phyloP scores from a whole-genome alignment of 2,113 vertebrate species.

The Pampusana beccarii region DNA sequence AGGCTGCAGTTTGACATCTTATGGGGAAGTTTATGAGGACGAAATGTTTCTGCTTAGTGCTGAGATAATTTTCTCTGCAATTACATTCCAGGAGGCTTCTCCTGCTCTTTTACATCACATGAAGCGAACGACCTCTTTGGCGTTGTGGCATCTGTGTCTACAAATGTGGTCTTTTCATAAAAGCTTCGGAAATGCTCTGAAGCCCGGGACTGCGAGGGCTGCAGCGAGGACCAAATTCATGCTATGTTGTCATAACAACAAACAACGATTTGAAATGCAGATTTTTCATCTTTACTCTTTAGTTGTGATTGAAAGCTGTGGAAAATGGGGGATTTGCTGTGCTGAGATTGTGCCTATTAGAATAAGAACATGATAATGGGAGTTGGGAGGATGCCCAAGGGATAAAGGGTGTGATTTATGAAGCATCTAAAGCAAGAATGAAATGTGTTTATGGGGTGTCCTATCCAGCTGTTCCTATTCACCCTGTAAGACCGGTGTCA shows the following conservation, averaged over 20 bases:
- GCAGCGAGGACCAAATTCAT: constrained; percentile 7
- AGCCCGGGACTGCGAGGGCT: not conserved
- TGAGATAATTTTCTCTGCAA: not conserved
- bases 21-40: not conserved
- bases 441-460: constrained; percentile 1
- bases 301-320: constrained; percentile 41
- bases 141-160: not conserved
- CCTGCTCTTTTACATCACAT: not conserved
- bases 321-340: constrained; percentile 55
- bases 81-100: not conserved
- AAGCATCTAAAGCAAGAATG: constrained; percentile 35
- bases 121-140: not conserved
- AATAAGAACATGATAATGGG: constrained; percentile 49
- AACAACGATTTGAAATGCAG: constrained; percentile 75
- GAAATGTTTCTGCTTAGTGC: not conserved
- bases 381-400: constrained; percentile 45
- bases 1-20: not conserved
- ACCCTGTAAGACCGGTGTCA: not conserved
- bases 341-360: constrained; percentile 24
- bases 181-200: constrained; percentile 4
- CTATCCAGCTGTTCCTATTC: constrained; percentile 2
- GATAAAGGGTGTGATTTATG: constrained; percentile 41
- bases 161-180: not conserved
- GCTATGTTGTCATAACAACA: constrained; percentile 80
- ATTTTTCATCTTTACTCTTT: constrained; percentile 31